Evolutionary conservation across 2,888 invertebrate genomes (phyloP).

Genomic region (Tachina fera): DNA sequence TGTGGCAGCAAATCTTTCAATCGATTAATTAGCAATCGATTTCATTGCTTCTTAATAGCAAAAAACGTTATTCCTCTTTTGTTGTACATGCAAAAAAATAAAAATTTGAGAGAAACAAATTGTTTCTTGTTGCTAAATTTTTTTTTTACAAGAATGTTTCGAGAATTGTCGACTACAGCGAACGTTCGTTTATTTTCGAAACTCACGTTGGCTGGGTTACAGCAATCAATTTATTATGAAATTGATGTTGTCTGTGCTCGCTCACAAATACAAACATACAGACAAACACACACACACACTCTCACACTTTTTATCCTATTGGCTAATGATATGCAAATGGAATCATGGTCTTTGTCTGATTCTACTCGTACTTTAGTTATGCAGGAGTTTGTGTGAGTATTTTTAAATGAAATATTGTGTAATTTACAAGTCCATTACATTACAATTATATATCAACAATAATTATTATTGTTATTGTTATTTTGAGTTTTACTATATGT

Average conservation of each 20-base stretch:
- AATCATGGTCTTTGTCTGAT: conserved; percentile 57
- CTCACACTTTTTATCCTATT: background rate
- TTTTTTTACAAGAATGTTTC: too few relatives aligned
- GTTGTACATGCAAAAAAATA: too few relatives aligned
- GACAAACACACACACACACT: background rate
- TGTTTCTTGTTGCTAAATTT: too few relatives aligned
- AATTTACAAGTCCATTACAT: conserved; percentile 70
- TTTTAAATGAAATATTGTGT: conserved; percentile 60
- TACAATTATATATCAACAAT: conserved; percentile 42
- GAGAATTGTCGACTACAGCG: too few relatives aligned
- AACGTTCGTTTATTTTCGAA: too few relatives aligned
- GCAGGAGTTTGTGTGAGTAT: conserved; percentile 16
- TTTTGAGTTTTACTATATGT: conserved; percentile 14
- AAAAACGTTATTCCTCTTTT: too few relatives aligned
- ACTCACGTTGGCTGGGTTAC: too few relatives aligned
- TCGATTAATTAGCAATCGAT: too few relatives aligned
- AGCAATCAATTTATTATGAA: background rate
- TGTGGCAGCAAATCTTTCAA: too few relatives aligned
- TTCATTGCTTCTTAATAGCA: too few relatives aligned
- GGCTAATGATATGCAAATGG: conserved; percentile 68
- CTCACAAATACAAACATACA: background rate
- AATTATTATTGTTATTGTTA: conserved; percentile 46
- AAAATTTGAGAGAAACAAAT: too few relatives aligned
- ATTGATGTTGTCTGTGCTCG: conserved; percentile 14
- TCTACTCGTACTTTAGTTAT: conserved; percentile 15